Evolutionary conservation across 2,888 invertebrate genomes (phyloP), one percentile per base, ranked within the genome.

Genomic region (Apodemia zela): DNA sequence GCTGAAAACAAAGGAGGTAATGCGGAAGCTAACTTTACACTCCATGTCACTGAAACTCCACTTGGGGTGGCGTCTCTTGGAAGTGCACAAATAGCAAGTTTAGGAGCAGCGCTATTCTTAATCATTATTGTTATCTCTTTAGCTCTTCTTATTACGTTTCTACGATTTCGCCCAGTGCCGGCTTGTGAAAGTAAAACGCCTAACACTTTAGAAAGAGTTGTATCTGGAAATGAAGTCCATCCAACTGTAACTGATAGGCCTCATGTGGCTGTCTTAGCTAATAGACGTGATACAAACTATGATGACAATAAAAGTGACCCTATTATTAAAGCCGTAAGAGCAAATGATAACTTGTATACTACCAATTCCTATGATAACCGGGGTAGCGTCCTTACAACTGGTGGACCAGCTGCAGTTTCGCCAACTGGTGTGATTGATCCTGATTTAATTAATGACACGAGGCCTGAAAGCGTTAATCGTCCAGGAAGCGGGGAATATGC

Each of bases 1-100:
- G 97, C 97, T 10, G 97, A 97, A 84, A 98, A 98, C 84, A 94
- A 95, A 67, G 98, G 97, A 4, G 98, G 97, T 25, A 96, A 94
- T 75, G 95, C 96, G 42, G 97, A 97, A 87, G 96, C 97, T 15
- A 98, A 98, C 84, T 97, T 97, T 77, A 97, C 97, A 47, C 92
- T 98, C 51, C 95, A 96, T 77, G 96, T 98, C 63, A 94, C 95
- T 62, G 93, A 96, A 85, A 89, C 95, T 65, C 93, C 96, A 59
- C 96, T 95, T 35, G 96, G 97, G 61, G 95, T 97, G 93, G 95
- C 95, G 3, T 95, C 96, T 0, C 85, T 97, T 66, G 97, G 96
- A 60, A 96, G 95, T 69, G 96, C 97, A 10, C 97, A 97, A 82
- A 97, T 97, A 73, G 96, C 96, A 25, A 97, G 97, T 51, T 89